Conservation (phyloP, 2,888 invertebrate species). For the Oscheius sp. region DNA sequence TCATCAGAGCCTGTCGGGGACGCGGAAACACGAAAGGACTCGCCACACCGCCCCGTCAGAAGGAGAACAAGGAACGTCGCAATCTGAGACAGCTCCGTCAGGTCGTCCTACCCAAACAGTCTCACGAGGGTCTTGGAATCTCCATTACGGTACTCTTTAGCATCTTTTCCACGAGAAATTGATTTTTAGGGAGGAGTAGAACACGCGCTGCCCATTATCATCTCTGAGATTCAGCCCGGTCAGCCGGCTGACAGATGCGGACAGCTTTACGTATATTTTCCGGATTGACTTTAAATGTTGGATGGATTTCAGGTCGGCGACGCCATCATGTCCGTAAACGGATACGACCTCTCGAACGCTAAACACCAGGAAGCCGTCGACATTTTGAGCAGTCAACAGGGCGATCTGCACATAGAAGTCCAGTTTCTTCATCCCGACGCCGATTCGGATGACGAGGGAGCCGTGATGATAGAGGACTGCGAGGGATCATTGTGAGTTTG, state of each 20-base stretch:
- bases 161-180: conserved; percentile 21
- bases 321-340: conserved; percentile 86
- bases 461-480: conserved; percentile 67
- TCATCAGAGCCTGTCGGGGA: conserved; percentile 78
- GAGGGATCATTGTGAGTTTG: conserved; percentile 63
- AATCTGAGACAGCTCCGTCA: conserved; percentile 74
- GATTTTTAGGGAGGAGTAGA: conserved; percentile 83
- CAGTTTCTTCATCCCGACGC: conserved; percentile 84
- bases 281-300: not conserved
- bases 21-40: conserved; percentile 61
- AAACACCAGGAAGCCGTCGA: conserved; percentile 87
- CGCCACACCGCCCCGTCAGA: conserved; percentile 51
- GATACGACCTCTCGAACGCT: conserved; percentile 83
- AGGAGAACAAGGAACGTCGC: conserved; percentile 45
- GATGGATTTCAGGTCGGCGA: conserved; percentile 80
- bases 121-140: conserved; percentile 86
- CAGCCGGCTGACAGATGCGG: conserved; percentile 84
- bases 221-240: conserved; percentile 84
- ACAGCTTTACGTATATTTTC: conserved; percentile 39
- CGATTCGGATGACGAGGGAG: conserved; percentile 77
- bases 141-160: conserved; percentile 81
- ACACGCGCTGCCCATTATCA: conserved; percentile 84
- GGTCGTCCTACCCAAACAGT: conserved; percentile 81
- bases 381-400: conserved; percentile 82
- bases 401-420: conserved; percentile 83